Conservation (phyloP, 2,888 invertebrate species). For the Rhamnusium bicolor region DNA sequence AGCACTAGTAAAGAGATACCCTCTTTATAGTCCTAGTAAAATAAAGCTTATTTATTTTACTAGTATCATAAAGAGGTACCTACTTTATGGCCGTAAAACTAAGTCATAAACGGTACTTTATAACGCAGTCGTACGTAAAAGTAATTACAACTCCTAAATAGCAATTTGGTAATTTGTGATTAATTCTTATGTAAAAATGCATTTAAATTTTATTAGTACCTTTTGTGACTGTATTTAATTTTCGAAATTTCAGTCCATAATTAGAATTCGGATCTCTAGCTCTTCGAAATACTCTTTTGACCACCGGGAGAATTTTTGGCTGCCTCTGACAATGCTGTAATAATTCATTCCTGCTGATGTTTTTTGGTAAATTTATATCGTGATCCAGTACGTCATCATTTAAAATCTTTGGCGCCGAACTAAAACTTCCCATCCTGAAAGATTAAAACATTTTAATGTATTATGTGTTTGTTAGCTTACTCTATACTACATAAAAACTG, state of each 20-base stretch:
- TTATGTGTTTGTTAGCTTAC: not conserved
- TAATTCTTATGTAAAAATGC: no score
- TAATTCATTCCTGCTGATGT: conserved; percentile 72
- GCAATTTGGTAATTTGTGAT: no score
- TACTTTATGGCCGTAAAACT: no score
- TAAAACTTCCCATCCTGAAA: conserved; percentile 83
- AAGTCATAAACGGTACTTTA: no score
- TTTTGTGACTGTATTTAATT: conserved; percentile 72
- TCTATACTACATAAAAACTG: no score
- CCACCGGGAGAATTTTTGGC: conserved; percentile 69
- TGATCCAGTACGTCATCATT: conserved; percentile 78
- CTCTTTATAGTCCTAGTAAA: no score
- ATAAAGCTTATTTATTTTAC: no score
- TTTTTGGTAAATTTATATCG: conserved; percentile 72
- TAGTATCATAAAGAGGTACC: no score
- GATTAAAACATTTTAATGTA: not conserved
- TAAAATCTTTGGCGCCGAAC: conserved; percentile 78
- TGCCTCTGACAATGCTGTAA: conserved; percentile 74
- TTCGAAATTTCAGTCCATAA: conserved; percentile 65
- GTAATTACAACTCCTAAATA: no score
- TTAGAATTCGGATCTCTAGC: conserved; percentile 51
- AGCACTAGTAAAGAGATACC: no score
- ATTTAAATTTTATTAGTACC: no score
- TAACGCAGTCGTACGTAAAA: no score
- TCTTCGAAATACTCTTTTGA: conserved; percentile 67